These are phyloP conservation scores for Pangasius sanitwongsei DNA, from an alignment of 2,797 vertebrate genomes.

Conservation along the genomic window DNA sequence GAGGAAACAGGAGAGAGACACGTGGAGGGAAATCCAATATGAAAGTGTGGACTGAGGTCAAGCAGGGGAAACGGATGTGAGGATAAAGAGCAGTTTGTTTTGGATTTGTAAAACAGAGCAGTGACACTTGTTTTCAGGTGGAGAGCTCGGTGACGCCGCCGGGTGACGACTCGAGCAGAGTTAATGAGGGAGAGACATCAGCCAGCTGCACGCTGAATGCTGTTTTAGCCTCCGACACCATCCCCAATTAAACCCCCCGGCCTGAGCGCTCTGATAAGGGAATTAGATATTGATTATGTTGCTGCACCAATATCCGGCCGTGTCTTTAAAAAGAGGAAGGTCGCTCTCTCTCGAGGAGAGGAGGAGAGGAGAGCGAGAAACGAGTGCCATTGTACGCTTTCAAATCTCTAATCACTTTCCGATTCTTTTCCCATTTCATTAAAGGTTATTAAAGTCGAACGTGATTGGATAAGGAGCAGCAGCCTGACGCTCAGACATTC, in stretches of 20 bases:
- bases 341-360: constrained; percentile 23
- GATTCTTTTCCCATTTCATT: constrained; percentile 18
- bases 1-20: constrained; percentile 1
- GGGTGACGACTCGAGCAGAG: constrained; percentile 14
- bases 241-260: constrained; percentile 44
- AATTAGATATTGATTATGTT: constrained; percentile 60
- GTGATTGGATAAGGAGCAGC: not conserved
- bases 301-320: constrained; percentile 49
- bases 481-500: not conserved
- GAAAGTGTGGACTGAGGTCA: not conserved
- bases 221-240: constrained; percentile 23
- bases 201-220: not conserved
- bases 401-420: constrained; percentile 9
- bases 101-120: constrained; percentile 14
- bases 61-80: not conserved
- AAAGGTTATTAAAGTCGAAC: constrained; percentile 10
- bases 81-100: constrained; percentile 2
- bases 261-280: constrained; percentile 49
- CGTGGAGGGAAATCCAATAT: not conserved
- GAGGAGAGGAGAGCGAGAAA: constrained; percentile 17
- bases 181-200: constrained; percentile 38
- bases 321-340: constrained; percentile 45
- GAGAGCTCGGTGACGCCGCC: not conserved
- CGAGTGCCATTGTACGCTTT: not conserved
- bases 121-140: constrained; percentile 11